Percentiles rank a stretch among this genome's conserved stretches.
Evolutionary conservation across 2,888 invertebrate genomes (phyloP).

Genomic region (Electrophaes corylata): DNA sequence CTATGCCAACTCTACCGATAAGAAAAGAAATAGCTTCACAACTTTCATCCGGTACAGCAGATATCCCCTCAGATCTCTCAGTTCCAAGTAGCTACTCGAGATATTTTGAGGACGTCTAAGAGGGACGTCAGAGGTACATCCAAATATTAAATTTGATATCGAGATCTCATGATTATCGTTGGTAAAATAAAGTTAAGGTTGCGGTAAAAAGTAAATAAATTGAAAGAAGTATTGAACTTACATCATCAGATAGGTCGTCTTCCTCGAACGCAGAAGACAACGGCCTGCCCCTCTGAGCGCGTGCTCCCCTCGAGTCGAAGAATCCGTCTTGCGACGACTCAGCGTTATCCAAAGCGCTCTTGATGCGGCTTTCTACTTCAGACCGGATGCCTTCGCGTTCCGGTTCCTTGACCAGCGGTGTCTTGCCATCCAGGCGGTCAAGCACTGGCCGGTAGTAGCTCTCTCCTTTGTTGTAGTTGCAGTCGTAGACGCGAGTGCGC

Average conservation of each 20-base stretch:
- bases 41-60: too few relatives aligned
- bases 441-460: conserved; percentile 92
- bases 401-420: conserved; percentile 59
- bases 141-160: too few relatives aligned
- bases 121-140: too few relatives aligned
- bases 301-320: conserved; percentile 86
- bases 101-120: too few relatives aligned
- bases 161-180: too few relatives aligned
- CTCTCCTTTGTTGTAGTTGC: conserved; percentile 93
- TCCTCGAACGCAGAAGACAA: conserved; percentile 75
- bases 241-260: conserved; percentile 79
- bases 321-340: conserved; percentile 80
- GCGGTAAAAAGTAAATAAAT: background rate
- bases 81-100: too few relatives aligned
- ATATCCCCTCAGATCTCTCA: too few relatives aligned
- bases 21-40: too few relatives aligned
- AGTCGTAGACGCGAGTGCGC: conserved; percentile 92
- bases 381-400: conserved; percentile 65
- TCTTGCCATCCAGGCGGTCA: conserved; percentile 89
- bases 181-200: too few relatives aligned
- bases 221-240: conserved; percentile 58
- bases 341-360: conserved; percentile 63
- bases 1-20: too few relatives aligned
- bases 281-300: conserved; percentile 75
- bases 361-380: conserved; percentile 71